Evolutionary conservation across 2,797 vertebrate genomes (phyloP), one percentile per base, ranked within the genome.

Genomic region (Uromys caudimaculatus): DNA sequence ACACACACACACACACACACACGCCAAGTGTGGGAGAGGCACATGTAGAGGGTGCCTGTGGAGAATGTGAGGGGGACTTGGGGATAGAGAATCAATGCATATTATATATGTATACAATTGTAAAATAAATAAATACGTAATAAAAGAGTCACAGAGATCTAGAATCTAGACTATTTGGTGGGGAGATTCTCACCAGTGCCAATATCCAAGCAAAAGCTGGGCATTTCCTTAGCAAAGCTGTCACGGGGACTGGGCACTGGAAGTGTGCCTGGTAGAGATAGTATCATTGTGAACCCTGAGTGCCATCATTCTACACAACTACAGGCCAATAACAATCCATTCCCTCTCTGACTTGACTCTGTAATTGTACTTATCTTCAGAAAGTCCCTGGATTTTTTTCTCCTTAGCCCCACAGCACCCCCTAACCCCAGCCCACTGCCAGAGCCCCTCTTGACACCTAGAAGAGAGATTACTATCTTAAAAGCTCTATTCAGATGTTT

Each of bases 181-280:
- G 14, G 71, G 54, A 85, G 54, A 82, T 88, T 64, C 27, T 67
- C 32, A 56, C n/a, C 56, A 50, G 13, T 84, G n/a, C 54, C 73
- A 24, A 50, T 90, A 89, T 32, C 27, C 50, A 93, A 90, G 76
- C 9, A 91, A 54, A 64, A 3, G 19, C 62, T 76, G 35, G 58
- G 14, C 85, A 77, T 96, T 82, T 95, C 16, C 84, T 92, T 75
- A 35, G 69, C 54, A 67, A 56, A 95, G 29, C 52, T 95, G 35
- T 73, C 78, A 38, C 41, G 32, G 67, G 52, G 9, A 52, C 32
- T 16, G 1, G n/a, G 24, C 24, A 8, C 35, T 75, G 50, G n/a
- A 88, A 58, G 16, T 29, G 24, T 56, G 58, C 56, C 44, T 35
- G 9, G 47, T 50, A 67, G 64, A 62, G 17, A 87, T 17, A 52